A percentile compares a stretch with the other conserved stretches of the same genome.
These are phyloP conservation scores for Toxotes jaculatrix DNA, from an alignment of 2,113 vertebrate species.

Conservation along the genomic window DNA sequence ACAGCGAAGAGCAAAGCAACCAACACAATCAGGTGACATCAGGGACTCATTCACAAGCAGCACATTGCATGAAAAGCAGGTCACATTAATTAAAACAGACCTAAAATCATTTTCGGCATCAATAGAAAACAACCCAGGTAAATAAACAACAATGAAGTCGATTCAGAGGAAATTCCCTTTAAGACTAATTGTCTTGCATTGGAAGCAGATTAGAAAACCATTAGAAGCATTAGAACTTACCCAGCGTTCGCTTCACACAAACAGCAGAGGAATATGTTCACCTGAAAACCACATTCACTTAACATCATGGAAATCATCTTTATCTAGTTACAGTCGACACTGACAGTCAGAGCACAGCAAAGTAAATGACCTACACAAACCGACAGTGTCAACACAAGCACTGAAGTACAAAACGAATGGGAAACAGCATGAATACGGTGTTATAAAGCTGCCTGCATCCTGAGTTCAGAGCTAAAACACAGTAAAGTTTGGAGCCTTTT, in stretches of 20 bases:
- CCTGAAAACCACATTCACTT: background rate
- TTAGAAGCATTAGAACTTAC: background rate
- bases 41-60: background rate
- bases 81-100: constrained; percentile 21
- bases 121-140: background rate
- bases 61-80: background rate
- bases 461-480: too few relatives aligned
- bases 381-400: too few relatives aligned
- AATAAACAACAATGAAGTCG: constrained; percentile 10
- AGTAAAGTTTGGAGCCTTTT: too few relatives aligned
- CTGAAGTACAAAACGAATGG: too few relatives aligned
- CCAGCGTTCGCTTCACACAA: background rate
- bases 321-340: background rate
- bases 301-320: background rate
- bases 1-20: background rate
- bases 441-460: too few relatives aligned
- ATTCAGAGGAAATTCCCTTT: constrained; percentile 4
- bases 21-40: background rate
- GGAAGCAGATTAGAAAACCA: background rate
- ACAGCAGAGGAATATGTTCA: background rate
- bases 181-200: background rate
- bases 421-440: too few relatives aligned
- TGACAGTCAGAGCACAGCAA: too few relatives aligned
- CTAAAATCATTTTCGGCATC: constrained; percentile 6
- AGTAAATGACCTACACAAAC: too few relatives aligned